Base-by-base conservation (phyloP, 2,888 invertebrate species). In the Rugalucina vietnamica region DNA sequence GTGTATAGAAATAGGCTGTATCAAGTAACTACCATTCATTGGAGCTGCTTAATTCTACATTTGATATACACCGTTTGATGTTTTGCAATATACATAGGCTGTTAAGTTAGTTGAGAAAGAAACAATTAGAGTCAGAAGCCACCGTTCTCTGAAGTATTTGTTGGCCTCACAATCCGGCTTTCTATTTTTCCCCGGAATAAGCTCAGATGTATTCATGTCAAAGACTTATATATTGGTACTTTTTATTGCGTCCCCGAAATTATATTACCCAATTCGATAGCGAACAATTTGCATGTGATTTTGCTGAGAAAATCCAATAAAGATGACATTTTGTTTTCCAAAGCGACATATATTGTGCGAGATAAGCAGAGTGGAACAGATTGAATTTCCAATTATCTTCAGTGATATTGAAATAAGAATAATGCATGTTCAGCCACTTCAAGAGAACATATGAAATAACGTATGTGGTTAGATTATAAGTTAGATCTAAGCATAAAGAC, bases 371-470 rank as follows among this genome's bases (percentile, higher is more conserved):
- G 37, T 60, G 73, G 72, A 79, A 79, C 72, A 60, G 72, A 79
- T 73, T 73, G 73, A 79, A 79, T 79, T 79, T 79, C 73, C 79
- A 73, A 79, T 79, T 79, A 73, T 69, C 60, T 79, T 39, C 29
- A 60, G 39, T 73, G 73, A 79, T 79, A 79, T 79, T 79, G 79
- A 39, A 73, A 57, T 43, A 60, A 29, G 29, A 60, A 43, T 43
- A 43, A 43, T 43, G 43, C 43, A 43, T 43, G 43, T 43, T 12
- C 43, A 43, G 43, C 43, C 43, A 18, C 43, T 43, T 43, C 43
- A 43, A 12, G 43, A 12, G 18, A 43, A 18, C 8, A 43, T 43
- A 43, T 43, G 43, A n/a, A n/a, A n/a, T n/a, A n/a, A n/a, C n/a
- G n/a, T n/a, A n/a, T n/a, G n/a, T n/a, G n/a, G n/a, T n/a, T n/a